Percentiles rank a stretch among this genome's conserved stretches.
Conservation (phyloP, 2,113 vertebrate species). For the Aspiorhynchus laticeps region DNA sequence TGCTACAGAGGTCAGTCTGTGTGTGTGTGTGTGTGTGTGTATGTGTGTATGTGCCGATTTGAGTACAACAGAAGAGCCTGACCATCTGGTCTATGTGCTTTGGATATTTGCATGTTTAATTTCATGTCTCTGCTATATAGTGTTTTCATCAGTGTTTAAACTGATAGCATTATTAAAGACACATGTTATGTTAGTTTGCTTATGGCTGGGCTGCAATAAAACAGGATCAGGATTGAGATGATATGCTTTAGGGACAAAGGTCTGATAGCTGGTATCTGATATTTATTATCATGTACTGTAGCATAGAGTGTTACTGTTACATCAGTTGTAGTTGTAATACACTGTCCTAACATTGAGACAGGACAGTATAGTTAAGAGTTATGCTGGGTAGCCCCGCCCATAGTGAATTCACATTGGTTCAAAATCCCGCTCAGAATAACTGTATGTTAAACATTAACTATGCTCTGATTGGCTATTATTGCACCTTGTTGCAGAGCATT, state of each 20-base stretch:
- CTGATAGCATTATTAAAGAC: neutral
- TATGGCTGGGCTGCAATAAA: neutral
- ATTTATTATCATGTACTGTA: neutral
- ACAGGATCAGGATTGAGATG: neutral
- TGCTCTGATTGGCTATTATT: neutral
- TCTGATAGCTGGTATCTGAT: neutral
- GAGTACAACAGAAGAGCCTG: neutral
- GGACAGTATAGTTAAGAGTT: neutral
- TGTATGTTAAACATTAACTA: neutral
- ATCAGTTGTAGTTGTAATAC: neutral
- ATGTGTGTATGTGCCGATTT: neutral
- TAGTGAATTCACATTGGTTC: neutral
- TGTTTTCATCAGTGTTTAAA: neutral
- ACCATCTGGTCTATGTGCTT: neutral
- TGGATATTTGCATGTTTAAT: constrained; percentile 13
- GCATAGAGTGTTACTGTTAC: neutral
- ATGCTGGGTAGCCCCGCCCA: neutral
- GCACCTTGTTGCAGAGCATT: neutral
- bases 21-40: constrained; percentile 32
- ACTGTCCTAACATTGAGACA: neutral
- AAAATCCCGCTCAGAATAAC: neutral
- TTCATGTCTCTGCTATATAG: neutral
- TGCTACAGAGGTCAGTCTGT: constrained; percentile 83
- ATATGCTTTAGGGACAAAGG: constrained; percentile 5
- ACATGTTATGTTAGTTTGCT: constrained; percentile 2